Conservation (phyloP, 2,888 invertebrate species). For the Caenorhabditis japonica region DNA sequence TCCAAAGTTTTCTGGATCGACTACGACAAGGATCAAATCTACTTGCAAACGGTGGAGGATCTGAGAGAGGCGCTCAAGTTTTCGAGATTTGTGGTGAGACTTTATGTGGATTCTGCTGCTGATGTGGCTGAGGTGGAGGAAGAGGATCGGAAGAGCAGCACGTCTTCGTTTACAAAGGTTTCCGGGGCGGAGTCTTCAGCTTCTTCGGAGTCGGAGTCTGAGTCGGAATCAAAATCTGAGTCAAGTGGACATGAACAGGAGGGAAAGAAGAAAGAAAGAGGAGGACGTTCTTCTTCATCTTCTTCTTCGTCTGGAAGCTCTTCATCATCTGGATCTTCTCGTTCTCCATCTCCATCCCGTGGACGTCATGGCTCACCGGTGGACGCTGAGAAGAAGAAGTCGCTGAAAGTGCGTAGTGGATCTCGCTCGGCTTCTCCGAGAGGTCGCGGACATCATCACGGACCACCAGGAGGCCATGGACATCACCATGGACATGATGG, state of each 20-base stretch:
- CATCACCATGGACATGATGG: too few relatives aligned
- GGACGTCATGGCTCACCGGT: conserved; percentile 2
- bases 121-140: conserved; percentile 22
- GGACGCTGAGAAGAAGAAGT: neutral
- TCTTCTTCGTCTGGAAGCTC: conserved; percentile 31
- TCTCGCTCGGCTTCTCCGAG: conserved; percentile 11
- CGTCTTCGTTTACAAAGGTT: conserved; percentile 41
- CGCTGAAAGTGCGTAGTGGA: too few relatives aligned
- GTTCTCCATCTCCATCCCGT: conserved; percentile 19
- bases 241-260: conserved; percentile 13
- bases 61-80: conserved; percentile 40
- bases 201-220: conserved; percentile 24
- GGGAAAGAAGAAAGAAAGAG: conserved; percentile 14
- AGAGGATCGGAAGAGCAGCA: conserved; percentile 21
- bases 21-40: conserved; percentile 49
- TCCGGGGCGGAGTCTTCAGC: conserved; percentile 29
- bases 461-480: conserved; percentile 2
- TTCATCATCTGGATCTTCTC: conserved; percentile 21
- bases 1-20: conserved; percentile 50
- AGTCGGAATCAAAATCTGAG: conserved; percentile 19
- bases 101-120: conserved; percentile 28
- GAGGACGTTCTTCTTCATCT: conserved; percentile 36
- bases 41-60: conserved; percentile 35
- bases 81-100: conserved; percentile 30
- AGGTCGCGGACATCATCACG: conserved; percentile 8